phyloP scores from a whole-genome alignment of 2,113 vertebrate genomes.

The Atrichornis clamosus region DNA sequence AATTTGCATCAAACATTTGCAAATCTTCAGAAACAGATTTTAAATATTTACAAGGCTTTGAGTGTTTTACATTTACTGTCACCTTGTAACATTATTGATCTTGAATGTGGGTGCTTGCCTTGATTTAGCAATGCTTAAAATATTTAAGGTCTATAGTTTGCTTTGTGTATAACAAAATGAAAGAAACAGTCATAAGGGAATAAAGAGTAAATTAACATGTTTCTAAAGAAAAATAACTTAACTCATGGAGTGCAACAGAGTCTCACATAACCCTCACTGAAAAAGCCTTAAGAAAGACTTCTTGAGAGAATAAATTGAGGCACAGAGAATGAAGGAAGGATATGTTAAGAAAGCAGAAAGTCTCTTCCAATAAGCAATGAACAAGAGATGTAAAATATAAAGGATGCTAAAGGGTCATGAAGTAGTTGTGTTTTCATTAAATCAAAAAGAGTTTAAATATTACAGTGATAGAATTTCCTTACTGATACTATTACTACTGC shows the following conservation, averaged over 20 bases:
- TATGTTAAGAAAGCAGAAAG: background rate
- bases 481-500: background rate
- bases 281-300: background rate
- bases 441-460: background rate
- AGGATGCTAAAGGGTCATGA: background rate
- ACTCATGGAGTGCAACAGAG: background rate
- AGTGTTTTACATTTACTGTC: slow-evolving; percentile 3
- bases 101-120: background rate
- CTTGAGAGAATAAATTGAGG: background rate
- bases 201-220: background rate
- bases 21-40: background rate
- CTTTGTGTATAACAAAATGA: background rate
- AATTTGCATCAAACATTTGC: background rate
- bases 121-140: background rate
- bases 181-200: background rate
- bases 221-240: background rate
- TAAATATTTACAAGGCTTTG: slow-evolving; percentile 33
- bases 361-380: background rate
- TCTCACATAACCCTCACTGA: background rate
- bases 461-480: background rate
- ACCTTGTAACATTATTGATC: background rate
- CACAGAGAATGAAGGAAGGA: background rate
- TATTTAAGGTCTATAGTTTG: background rate
- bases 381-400: background rate
- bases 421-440: background rate